phyloP scores from a whole-genome alignment of 2,113 vertebrate genomes.

The Corythoichthys intestinalis region DNA sequence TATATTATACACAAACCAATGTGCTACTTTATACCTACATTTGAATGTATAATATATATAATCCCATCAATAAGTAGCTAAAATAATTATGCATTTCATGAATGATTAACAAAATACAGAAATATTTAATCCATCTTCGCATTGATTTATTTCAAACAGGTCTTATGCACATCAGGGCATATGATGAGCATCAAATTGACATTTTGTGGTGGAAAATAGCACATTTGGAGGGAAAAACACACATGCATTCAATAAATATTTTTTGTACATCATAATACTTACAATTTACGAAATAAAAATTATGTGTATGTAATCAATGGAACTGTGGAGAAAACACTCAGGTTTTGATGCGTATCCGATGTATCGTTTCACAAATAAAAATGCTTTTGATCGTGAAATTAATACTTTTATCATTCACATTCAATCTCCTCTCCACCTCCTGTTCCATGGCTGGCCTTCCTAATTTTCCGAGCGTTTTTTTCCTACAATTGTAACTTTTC shows the following conservation, averaged over 20 bases:
- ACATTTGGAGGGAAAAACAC: slow-evolving; percentile 58
- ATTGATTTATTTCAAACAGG: slow-evolving; percentile 66
- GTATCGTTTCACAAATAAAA: slow-evolving; percentile 5
- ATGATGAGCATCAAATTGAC: slow-evolving; percentile 69
- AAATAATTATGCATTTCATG: slow-evolving; percentile 75
- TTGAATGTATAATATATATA: slow-evolving; percentile 59
- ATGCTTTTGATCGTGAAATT: neutral
- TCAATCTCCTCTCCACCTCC: neutral
- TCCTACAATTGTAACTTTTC: neutral
- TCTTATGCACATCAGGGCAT: slow-evolving; percentile 62
- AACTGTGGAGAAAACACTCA: slow-evolving; percentile 1
- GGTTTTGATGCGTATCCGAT: neutral
- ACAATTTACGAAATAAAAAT: slow-evolving; percentile 51
- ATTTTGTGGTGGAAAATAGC: slow-evolving; percentile 66
- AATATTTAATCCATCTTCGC: slow-evolving; percentile 74
- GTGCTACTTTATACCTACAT: slow-evolving; percentile 48
- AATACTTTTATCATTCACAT: neutral
- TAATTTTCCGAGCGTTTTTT: neutral
- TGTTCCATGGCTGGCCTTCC: neutral
- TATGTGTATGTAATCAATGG: neutral
- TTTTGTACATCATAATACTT: slow-evolving; percentile 38
- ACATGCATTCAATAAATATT: slow-evolving; percentile 51
- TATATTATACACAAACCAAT: slow-evolving; percentile 28
- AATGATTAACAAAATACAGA: slow-evolving; percentile 76
- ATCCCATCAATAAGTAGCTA: slow-evolving; percentile 70